Evolutionary conservation across 2,888 invertebrate genomes (phyloP).

Genomic region (Vesta saturnalis): DNA sequence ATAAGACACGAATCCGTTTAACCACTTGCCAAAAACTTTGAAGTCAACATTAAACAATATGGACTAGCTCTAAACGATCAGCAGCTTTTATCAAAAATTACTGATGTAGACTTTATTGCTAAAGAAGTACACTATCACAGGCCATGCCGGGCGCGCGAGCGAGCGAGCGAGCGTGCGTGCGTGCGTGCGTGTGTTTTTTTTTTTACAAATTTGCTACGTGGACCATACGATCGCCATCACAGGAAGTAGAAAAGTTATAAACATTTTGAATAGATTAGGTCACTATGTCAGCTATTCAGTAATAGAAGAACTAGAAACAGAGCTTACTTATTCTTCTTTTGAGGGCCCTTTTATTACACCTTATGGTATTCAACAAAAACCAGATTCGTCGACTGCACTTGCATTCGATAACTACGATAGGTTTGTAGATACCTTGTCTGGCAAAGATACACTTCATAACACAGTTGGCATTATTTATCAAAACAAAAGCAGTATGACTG

Average conservation of each 20-base stretch:
- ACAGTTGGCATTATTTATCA: not conserved
- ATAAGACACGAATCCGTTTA: not conserved
- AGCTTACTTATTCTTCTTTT: not conserved
- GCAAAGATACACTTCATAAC: not conserved
- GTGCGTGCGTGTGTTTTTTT: too few relatives aligned
- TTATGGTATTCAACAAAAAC: not conserved
- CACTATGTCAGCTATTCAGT: not conserved
- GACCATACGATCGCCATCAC: not conserved
- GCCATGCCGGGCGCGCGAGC: not conserved
- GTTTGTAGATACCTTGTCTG: not conserved
- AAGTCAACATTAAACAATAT: not conserved
- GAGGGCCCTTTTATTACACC: not conserved
- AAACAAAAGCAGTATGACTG: not conserved
- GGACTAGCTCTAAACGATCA: not conserved
- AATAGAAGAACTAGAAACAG: not conserved
- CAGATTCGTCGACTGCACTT: not conserved
- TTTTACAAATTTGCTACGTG: not conserved
- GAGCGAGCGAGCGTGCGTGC: too few relatives aligned
- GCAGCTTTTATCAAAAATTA: not conserved
- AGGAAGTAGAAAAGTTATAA: too few relatives aligned
- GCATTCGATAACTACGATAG: not conserved
- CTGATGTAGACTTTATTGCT: too few relatives aligned
- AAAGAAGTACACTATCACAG: not conserved
- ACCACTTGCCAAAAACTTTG: not conserved
- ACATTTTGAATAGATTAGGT: not conserved